These are phyloP conservation scores for Proterorhinus semilunaris DNA, from an alignment of 2,113 vertebrate genomes.

Conservation along the genomic window DNA sequence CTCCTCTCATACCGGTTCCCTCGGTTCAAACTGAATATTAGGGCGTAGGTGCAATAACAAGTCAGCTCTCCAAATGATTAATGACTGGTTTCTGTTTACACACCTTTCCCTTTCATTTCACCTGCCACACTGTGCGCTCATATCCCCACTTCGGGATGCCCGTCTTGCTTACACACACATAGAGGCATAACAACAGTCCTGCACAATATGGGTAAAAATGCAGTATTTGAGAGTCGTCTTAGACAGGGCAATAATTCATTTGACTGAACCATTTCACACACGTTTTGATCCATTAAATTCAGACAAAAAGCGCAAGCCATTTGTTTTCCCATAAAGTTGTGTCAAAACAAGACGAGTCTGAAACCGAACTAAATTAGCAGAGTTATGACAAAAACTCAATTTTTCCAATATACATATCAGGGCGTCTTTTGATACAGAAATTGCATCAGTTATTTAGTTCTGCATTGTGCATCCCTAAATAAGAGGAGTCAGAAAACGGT, in stretches of 20 bases:
- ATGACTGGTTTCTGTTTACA: slow-evolving; percentile 48
- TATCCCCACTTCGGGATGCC: slow-evolving; percentile 6
- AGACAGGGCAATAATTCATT: too few species aligned
- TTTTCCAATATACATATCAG: too few species aligned
- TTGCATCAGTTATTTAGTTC: too few species aligned
- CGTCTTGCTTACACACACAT: background rate
- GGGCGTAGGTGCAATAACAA: slow-evolving; percentile 57
- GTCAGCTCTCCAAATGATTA: slow-evolving; percentile 66
- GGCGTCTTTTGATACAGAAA: too few species aligned
- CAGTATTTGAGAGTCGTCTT: background rate
- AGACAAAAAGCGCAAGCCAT: too few species aligned
- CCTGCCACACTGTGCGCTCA: slow-evolving; percentile 20
- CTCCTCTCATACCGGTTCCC: slow-evolving; percentile 39
- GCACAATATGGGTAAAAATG: background rate
- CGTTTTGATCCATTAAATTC: background rate
- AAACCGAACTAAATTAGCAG: too few species aligned
- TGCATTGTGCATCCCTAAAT: too few species aligned
- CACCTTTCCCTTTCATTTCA: slow-evolving; percentile 18
- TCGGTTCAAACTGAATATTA: slow-evolving; percentile 60
- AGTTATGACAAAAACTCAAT: too few species aligned
- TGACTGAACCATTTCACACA: background rate
- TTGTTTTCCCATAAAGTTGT: too few species aligned
- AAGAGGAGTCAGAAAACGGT: too few species aligned
- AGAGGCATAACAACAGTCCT: background rate
- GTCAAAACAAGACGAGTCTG: too few species aligned